Evolutionary conservation across 1,140 invertebrate species (phyloP).

Genomic region (Rhopalosiphum maidis): DNA sequence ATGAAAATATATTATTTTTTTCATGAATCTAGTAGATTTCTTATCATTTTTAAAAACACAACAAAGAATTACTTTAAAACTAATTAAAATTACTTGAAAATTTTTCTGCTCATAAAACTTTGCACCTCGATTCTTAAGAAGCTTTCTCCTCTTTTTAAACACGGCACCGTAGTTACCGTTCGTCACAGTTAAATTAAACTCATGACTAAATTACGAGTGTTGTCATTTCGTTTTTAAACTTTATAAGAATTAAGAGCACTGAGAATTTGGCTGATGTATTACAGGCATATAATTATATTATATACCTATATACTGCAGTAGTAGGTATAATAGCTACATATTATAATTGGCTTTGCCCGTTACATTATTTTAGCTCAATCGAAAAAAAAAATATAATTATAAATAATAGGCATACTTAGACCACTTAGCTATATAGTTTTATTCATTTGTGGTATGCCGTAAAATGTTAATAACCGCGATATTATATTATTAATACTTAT

Average conservation of each 20-base stretch:
- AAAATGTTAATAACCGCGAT: neutral
- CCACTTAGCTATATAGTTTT: neutral
- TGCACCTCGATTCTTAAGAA: neutral
- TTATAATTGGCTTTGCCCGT: neutral
- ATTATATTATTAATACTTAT: neutral
- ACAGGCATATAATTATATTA: neutral
- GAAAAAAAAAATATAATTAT: neutral
- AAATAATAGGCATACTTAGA: neutral
- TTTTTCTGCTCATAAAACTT: neutral
- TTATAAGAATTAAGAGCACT: neutral
- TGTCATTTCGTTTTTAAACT: neutral
- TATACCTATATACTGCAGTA: neutral
- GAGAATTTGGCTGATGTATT: neutral
- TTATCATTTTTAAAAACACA: neutral
- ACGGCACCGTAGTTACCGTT: neutral
- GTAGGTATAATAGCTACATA: neutral
- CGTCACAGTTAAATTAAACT: neutral
- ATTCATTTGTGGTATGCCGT: neutral
- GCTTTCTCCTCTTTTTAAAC: neutral
- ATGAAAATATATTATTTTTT: neutral
- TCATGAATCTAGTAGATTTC: neutral
- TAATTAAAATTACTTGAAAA: neutral
- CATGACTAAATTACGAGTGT: neutral
- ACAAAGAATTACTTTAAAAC: neutral
- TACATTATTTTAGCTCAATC: neutral